A percentile compares a stretch with the other conserved stretches of the same genome.
Conservation (phyloP, 1,140 invertebrate species). For the Bombus difficillimus region DNA sequence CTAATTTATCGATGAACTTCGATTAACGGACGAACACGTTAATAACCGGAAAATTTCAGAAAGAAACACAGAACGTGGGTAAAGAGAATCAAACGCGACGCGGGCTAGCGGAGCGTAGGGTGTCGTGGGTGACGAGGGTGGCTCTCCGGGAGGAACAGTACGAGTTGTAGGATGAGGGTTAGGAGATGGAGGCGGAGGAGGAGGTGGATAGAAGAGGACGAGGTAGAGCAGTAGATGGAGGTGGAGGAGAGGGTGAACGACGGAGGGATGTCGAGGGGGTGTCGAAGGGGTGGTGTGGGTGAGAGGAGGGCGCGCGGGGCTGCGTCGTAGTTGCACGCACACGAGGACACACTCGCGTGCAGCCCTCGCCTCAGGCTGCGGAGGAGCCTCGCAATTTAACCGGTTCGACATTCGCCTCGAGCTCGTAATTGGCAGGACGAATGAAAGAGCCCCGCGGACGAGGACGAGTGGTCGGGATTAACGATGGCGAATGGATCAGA, state of each 20-base stretch:
- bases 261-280: background rate
- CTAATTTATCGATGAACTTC: constrained; percentile 32
- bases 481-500: constrained; percentile 79
- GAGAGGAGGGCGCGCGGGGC: constrained; percentile 19
- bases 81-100: constrained; percentile 55
- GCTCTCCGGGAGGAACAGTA: constrained; percentile 10
- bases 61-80: constrained; percentile 38
- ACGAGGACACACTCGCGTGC: constrained; percentile 67
- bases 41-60: constrained; percentile 51
- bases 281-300: background rate
- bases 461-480: constrained; percentile 75
- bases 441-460: constrained; percentile 74
- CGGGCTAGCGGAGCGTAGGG: constrained; percentile 40
- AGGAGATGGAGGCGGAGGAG: constrained; percentile 9
- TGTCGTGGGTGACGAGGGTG: constrained; percentile 29
- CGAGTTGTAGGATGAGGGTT: constrained; percentile 14
- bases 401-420: constrained; percentile 71
- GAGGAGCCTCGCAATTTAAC: constrained; percentile 71
- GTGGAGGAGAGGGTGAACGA: constrained; percentile 5
- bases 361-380: constrained; percentile 68
- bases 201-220: constrained; percentile 13
- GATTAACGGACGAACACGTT: constrained; percentile 48
- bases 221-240: background rate
- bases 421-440: constrained; percentile 79
- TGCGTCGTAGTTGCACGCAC: constrained; percentile 64